These are phyloP conservation scores for Zoroaster sp. DNA, from an alignment of 53 echinoderm and acorn worm genomes.

Conservation along the genomic window DNA sequence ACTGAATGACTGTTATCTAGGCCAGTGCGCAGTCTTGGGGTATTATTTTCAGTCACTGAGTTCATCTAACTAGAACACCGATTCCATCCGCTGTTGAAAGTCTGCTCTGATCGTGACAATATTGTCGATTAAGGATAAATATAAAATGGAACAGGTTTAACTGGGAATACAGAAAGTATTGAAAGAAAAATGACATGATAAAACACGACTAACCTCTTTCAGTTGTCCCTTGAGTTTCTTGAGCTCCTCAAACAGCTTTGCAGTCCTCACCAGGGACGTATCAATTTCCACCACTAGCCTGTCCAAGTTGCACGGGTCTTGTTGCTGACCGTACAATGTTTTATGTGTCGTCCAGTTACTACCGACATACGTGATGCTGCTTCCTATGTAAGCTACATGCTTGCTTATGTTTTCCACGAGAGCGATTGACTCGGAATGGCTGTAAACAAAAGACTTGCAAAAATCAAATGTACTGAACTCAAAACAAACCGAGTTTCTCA, in stretches of 20 bases:
- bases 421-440: slow-evolving; percentile 67
- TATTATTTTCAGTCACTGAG: too few species aligned
- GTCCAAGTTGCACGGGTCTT: slow-evolving; percentile 60
- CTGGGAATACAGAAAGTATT: too few species aligned
- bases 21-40: too few species aligned
- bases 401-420: slow-evolving; percentile 82
- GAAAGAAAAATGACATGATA: too few species aligned
- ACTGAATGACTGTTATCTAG: too few species aligned
- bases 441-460: slow-evolving; percentile 23
- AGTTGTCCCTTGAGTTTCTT: slow-evolving; percentile 59
- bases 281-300: slow-evolving; percentile 57
- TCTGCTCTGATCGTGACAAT: too few species aligned
- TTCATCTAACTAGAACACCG: too few species aligned
- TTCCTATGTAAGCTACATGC: slow-evolving; percentile 80
- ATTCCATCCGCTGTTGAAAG: too few species aligned
- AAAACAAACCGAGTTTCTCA: neutral
- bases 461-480: neutral
- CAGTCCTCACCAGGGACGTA: slow-evolving; percentile 56
- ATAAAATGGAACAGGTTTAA: too few species aligned
- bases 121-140: too few species aligned
- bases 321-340: slow-evolving; percentile 44
- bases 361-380: slow-evolving; percentile 76
- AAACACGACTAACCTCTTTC: slow-evolving; percentile 60
- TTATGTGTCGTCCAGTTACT: slow-evolving; percentile 64
- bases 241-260: slow-evolving; percentile 60